A percentile compares a stretch with the other conserved stretches of the same genome.
phyloP scores from a whole-genome alignment of 2,113 vertebrate genomes.

The Anser cygnoides region DNA sequence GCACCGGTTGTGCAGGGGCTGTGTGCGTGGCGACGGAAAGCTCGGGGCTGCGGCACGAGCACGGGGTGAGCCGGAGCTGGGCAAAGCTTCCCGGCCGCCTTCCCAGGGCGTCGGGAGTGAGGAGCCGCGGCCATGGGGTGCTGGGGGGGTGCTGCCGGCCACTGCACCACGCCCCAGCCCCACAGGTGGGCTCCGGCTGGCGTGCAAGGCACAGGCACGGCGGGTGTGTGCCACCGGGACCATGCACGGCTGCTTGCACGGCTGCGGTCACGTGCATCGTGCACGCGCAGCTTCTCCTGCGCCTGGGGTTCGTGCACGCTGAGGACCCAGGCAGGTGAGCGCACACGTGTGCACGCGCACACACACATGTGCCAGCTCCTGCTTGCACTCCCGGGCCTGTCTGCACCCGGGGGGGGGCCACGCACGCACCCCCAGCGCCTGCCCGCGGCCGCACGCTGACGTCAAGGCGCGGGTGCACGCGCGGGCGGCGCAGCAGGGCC shows the following conservation, averaged over 20 bases:
- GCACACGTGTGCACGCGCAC: fast-evolving
- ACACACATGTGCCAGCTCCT: fast-evolving
- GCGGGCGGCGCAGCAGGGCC: neutral
- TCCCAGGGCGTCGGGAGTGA: fast-evolving
- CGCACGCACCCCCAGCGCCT: neutral
- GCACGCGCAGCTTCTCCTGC: fast-evolving
- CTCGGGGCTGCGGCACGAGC: neutral
- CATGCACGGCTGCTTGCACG: fast-evolving
- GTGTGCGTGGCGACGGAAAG: neutral
- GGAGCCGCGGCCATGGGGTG: fast-evolving
- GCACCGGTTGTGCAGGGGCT: fast-evolving
- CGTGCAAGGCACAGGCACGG: fast-evolving
- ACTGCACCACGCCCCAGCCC: neutral
- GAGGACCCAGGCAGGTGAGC: fast-evolving
- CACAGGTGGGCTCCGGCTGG: neutral
- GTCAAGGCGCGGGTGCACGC: neutral
- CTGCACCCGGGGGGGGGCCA: fast-evolving
- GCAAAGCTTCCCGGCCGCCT: neutral
- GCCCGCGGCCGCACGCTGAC: fast-evolving
- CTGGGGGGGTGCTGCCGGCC: neutral
- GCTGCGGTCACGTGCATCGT: fast-evolving
- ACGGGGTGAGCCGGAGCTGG: neutral
- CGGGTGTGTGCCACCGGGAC: neutral
- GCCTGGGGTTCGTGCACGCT: fast-evolving
- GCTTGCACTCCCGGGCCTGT: fast-evolving